phyloP scores from a whole-genome alignment of 2,888 invertebrate genomes.

The Drosophila sordidula region DNA sequence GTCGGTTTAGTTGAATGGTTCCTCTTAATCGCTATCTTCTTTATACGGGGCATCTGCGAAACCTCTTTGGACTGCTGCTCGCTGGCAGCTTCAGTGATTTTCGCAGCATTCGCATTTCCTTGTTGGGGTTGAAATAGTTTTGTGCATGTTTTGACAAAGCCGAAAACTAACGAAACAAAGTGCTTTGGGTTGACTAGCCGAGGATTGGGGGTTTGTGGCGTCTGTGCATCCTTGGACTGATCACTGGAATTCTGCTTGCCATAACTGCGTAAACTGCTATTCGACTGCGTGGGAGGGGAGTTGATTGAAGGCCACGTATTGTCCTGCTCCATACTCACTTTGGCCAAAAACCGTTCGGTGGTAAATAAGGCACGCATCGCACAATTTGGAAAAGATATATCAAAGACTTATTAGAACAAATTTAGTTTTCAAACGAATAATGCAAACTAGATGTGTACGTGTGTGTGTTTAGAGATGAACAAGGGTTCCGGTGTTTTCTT shows the following conservation, averaged over 20 bases:
- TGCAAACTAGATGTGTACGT: slow-evolving; percentile 27
- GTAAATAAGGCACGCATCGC: slow-evolving; percentile 31
- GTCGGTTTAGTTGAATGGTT: not conserved
- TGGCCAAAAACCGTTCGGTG: slow-evolving; percentile 12
- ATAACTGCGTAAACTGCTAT: slow-evolving; percentile 10
- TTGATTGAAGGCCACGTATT: not conserved
- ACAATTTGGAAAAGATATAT: slow-evolving; percentile 25
- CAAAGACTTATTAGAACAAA: slow-evolving; percentile 7
- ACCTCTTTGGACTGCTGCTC: not conserved
- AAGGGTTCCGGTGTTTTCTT: not conserved
- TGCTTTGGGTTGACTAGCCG: not conserved
- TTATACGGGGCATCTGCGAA: slow-evolving; percentile 1
- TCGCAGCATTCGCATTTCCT: no score
- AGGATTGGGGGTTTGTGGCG: not conserved
- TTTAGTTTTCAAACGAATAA: not conserved
- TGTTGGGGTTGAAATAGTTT: not conserved
- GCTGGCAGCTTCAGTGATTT: not conserved
- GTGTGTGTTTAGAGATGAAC: not conserved
- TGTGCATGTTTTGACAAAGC: slow-evolving; percentile 13
- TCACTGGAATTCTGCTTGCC: slow-evolving; percentile 2
- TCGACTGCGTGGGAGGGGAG: slow-evolving; percentile 4
- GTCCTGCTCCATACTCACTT: slow-evolving; percentile 13
- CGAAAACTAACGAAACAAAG: not conserved
- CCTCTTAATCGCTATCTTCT: not conserved
- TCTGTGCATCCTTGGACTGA: not conserved